phyloP scores from a whole-genome alignment of 1,140 invertebrate genomes.

The Drosophila tristis region DNA sequence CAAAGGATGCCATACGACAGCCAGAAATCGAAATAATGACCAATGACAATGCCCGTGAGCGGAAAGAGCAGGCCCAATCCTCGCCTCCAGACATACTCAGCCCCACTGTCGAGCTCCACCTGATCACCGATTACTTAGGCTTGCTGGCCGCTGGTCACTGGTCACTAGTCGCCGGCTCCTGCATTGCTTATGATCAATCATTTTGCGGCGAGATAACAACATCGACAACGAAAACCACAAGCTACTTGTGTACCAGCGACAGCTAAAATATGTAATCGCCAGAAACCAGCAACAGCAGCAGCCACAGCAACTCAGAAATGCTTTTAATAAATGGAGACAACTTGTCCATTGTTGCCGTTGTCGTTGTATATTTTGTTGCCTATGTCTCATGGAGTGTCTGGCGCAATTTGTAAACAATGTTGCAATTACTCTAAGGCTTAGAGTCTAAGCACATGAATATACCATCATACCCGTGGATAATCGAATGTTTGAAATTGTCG shows the following conservation, averaged over 20 bases:
- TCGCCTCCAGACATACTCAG: slow-evolving; percentile 6
- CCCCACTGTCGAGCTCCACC: slow-evolving; percentile 32
- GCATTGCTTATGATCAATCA: slow-evolving; percentile 77
- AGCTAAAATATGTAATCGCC: slow-evolving; percentile 75
- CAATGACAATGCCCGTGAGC: slow-evolving; percentile 50
- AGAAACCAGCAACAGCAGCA: slow-evolving; percentile 49
- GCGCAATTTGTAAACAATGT: slow-evolving; percentile 79
- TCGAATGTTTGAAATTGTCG: slow-evolving; percentile 3
- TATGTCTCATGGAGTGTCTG: slow-evolving; percentile 47
- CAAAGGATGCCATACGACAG: slow-evolving; percentile 14
- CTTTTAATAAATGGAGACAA: slow-evolving; percentile 79
- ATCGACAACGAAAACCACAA: slow-evolving; percentile 61
- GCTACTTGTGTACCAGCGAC: slow-evolving; percentile 71
- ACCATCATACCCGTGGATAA: slow-evolving; percentile 14
- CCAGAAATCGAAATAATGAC: slow-evolving; percentile 31
- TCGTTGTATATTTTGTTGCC: slow-evolving; percentile 27
- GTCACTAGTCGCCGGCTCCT: neutral
- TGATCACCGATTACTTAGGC: slow-evolving; percentile 41
- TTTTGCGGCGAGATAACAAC: slow-evolving; percentile 70
- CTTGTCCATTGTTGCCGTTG: slow-evolving; percentile 41
- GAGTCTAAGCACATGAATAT: slow-evolving; percentile 45
- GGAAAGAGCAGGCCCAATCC: slow-evolving; percentile 7
- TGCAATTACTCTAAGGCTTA: slow-evolving; percentile 65
- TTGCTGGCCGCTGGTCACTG: slow-evolving; percentile 15
- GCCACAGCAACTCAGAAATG: slow-evolving; percentile 64